Evolutionary conservation across 2,113 vertebrate species (phyloP).

Genomic region (Panthera leo): DNA sequence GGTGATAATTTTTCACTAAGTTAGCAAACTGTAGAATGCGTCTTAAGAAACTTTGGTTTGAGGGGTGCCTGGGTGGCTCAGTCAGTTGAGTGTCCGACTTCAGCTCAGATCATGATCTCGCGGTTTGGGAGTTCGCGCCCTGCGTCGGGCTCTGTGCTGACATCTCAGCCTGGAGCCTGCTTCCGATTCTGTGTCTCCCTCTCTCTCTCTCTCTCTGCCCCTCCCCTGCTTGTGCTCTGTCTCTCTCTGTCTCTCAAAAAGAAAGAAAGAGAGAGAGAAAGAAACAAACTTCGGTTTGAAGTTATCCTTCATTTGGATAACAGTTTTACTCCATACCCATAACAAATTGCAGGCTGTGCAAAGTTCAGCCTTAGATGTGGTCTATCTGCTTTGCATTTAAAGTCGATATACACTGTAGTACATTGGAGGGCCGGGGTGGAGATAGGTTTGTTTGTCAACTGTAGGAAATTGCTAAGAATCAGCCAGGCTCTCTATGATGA

Average conservation of each 20-base stretch:
- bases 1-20: background rate
- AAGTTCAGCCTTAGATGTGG: background rate
- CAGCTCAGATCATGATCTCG: too few relatives aligned
- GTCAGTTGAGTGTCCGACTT: too few relatives aligned
- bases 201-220: too few relatives aligned
- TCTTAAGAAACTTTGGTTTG: slow-evolving; percentile 20
- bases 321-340: background rate
- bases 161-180: too few relatives aligned
- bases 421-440: too few relatives aligned
- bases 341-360: background rate
- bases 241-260: too few relatives aligned
- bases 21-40: background rate
- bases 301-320: background rate
- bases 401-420: background rate
- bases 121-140: too few relatives aligned
- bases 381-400: background rate
- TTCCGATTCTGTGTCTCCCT: too few relatives aligned
- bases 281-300: slow-evolving; percentile 16
- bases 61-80: background rate
- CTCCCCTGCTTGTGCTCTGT: too few relatives aligned
- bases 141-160: too few relatives aligned
- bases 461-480: background rate
- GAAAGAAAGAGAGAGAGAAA: too few relatives aligned
- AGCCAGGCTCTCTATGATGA: background rate
- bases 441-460: background rate